Evolutionary conservation across 2,888 invertebrate genomes (phyloP).

Genomic region (Marronus borbonicus): DNA sequence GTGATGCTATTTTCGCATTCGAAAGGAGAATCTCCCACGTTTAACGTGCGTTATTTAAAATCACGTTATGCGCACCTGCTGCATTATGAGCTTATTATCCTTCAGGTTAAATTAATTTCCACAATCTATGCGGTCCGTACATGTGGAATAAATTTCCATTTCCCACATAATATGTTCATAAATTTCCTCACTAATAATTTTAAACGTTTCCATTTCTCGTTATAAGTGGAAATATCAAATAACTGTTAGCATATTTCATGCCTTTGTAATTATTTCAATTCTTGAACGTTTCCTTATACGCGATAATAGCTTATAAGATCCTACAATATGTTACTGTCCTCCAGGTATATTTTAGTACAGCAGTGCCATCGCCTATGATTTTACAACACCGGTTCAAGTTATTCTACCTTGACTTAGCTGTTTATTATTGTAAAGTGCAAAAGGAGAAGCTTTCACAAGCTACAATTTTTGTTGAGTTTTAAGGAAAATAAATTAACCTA

Average conservation of each 20-base stretch:
- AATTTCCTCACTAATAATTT: constrained; percentile 16
- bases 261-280: not conserved
- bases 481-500: too few species aligned
- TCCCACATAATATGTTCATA: constrained; percentile 31
- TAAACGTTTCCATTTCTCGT: constrained; percentile 8
- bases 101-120: constrained; percentile 42
- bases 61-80: constrained; percentile 44
- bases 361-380: too few species aligned
- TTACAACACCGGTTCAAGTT: too few species aligned
- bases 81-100: constrained; percentile 45
- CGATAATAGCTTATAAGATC: too few species aligned
- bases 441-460: too few species aligned
- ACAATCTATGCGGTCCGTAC: constrained; percentile 33
- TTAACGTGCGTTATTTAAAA: constrained; percentile 42
- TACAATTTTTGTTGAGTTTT: too few species aligned
- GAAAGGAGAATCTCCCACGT: constrained; percentile 31
- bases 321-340: not conserved
- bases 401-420: too few species aligned
- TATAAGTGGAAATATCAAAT: not conserved
- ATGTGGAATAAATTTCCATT: constrained; percentile 25
- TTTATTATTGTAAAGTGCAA: too few species aligned
- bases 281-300: not conserved
- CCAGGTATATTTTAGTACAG: not conserved
- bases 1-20: constrained; percentile 39
- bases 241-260: not conserved